Evolutionary conservation across 2,888 invertebrate species (phyloP), one percentile per base, ranked within the genome.

Genomic region (Unio delphinus): DNA sequence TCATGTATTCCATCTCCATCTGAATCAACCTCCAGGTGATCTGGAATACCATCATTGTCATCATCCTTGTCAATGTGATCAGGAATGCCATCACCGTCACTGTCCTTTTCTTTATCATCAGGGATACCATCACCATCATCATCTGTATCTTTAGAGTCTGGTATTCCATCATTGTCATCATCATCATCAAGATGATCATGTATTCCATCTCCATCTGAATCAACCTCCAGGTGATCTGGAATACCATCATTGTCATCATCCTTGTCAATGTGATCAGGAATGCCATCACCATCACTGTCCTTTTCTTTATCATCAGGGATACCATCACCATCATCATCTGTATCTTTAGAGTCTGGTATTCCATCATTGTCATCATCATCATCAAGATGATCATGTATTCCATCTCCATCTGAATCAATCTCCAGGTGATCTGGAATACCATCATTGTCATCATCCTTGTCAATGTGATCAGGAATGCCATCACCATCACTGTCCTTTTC

Each of bases 231-330:
- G 58, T 78, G 60, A 70, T 86, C 84, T 17, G 81, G 82, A 56
- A 88, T 83, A 54, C 87, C 85, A 75, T 88, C 84, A 8, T 76
- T 80, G 78, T 89, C 87, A 69, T 76, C 79, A 74, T 88, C 86
- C 20, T 79, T 64, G 61, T 89, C 86, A 28, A 74, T 61, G 64
- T 80, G 34, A 65, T 85, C 83, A 4, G 83, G 82, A 60, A 87
- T 83, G 0, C 87, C 87, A 74, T 80, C 75, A 11, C 86, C 87
- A 78, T 88, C 87, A 55, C 77, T 74, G 66, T 86, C 85, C 61
- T 80, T 75, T 30, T 80, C 80, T 73, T 26, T 57, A 2, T 65
- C 62, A 67, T 78, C 84, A 6, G 83, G 83, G 56, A 87, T 82
- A 7, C 88, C 88, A 69, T 88, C 87, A 54, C 82, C 81, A 61